Base-by-base conservation (phyloP, 2,113 vertebrate species). In the Haemorhous mexicanus region DNA sequence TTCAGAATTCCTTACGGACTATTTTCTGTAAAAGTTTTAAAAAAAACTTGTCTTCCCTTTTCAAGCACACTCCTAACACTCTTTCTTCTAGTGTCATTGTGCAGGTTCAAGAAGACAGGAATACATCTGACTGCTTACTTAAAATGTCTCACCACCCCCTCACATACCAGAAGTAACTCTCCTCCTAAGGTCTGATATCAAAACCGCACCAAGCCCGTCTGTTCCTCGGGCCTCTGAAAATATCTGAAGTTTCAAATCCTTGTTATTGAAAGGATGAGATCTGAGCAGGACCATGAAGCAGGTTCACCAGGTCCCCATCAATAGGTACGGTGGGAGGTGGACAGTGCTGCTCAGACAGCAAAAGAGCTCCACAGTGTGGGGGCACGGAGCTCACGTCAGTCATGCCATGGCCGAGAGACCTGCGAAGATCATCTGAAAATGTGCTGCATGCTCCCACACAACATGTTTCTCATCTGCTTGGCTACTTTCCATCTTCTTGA, bases 21-120 rank as follows among this genome's bases (percentile, higher is more conserved):
- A 17, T 74, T 94, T 93, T 77, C 63, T 87, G 8, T 39, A 28
- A 50, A 52, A 59, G 33, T 79, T 93, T 84, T 66, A 11, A 20
- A 84, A 84, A 84, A 84, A 89, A 79, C 41, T 91, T 86, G 22
- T 26, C 55, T 91, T 83, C 33, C 41, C 14, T 44, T 96, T 94
- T 94, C 79, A 94, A 69, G 55, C 28, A 72, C 37, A 80, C 63
- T 83, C 77, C 73, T 86, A 79, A 83, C 74, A 37, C 41, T 83
- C 44, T 76, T 89, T 83, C 70, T 93, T 92, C 46, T 62, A 66
- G 87, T 59, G 87, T 81, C 61, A 79, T 33, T 75, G 49, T 69
- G 72, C 63, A 69, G 68, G 49, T 89, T 94, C 76, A 92, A 86
- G 78, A 75, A 90, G 84, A 76, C 67, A 89, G 58, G 28, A 94